Evolutionary conservation across 2,113 vertebrate genomes (phyloP), one percentile per base, ranked within the genome.

Genomic region (Nothoprocta perdicaria): DNA sequence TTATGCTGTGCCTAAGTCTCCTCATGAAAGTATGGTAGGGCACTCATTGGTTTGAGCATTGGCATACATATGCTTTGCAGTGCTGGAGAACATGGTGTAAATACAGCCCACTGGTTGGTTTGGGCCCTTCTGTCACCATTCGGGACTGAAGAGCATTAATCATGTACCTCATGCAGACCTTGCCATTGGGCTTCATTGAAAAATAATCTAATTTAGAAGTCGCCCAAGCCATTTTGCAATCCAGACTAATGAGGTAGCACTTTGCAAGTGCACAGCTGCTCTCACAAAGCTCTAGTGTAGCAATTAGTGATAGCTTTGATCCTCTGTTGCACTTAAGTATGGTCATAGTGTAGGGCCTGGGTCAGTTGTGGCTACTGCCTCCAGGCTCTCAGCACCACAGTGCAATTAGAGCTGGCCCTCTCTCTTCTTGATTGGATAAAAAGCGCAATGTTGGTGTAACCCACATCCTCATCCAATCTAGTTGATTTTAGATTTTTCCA

Each of bases 281-380:
- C 57, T n/a, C 48, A 9, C n/a, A 80, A 46, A 67, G 9, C 61
- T 14, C 9, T 46, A 6, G 4, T 33, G 9, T 24, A 45, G 19
- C 0, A 0, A 26, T 31, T 62, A 6, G 22, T 62, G 73, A 11
- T 5, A 21, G 15, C 61, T 81, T 77, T 78, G 72, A 55, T 61
- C 29, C 27, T 31, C 4, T 22, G 6, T 73, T 35, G 23, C 41
- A 27, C 1, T 0, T n/a, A 12, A 65, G 7, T 15, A 3, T 40
- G 65, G 81, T 50, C 41, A 46, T 26, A 48, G 53, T 27, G 33
- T 33, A 50, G 33, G 60, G 29, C 41, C 73, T 29, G 4, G 61
- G 33, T 13, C 2, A 3, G 40, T 29, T 45, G 46, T 38, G 19
- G 7, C 33, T 2, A 0, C 19, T 63, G 23, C 8, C 19, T 12